Conservation (phyloP, 2,113 vertebrate species). For the Alligator sinensis region DNA sequence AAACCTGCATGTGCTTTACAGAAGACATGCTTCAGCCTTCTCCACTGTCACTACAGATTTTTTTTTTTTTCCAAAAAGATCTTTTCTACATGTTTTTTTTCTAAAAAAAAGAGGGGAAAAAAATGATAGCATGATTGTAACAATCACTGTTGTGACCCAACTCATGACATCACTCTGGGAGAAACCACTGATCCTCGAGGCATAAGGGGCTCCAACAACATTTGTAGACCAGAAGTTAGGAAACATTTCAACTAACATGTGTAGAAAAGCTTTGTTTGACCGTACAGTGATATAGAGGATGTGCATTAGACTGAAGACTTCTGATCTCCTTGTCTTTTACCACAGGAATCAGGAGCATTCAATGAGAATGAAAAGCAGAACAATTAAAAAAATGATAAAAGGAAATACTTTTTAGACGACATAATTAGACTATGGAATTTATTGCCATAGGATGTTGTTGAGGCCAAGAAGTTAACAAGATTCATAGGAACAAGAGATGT, state of each 20-base stretch:
- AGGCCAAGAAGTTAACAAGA: not conserved
- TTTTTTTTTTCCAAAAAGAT: not conserved
- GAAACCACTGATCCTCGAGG: not conserved
- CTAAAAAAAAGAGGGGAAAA: not conserved
- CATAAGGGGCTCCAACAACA: not conserved
- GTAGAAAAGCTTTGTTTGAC: not conserved
- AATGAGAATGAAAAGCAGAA: not conserved
- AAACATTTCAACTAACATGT: not conserved
- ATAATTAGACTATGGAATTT: constrained; percentile 3
- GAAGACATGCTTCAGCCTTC: not conserved
- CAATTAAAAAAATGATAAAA: not conserved
- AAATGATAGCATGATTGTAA: not conserved
- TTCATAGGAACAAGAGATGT: not conserved
- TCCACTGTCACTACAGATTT: not conserved
- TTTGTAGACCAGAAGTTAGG: not conserved
- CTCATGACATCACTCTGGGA: not conserved
- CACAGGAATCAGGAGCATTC: constrained; percentile 26
- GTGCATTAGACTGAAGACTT: not conserved
- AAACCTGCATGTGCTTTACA: not conserved
- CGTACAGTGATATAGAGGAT: not conserved
- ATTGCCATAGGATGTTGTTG: constrained; percentile 5
- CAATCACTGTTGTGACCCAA: not conserved
- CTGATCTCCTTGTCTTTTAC: not conserved
- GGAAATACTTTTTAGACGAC: constrained; percentile 39
- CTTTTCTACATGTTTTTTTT: not conserved